Conservation (phyloP, 2,113 vertebrate species). For the Orientallactaga bullata region DNA sequence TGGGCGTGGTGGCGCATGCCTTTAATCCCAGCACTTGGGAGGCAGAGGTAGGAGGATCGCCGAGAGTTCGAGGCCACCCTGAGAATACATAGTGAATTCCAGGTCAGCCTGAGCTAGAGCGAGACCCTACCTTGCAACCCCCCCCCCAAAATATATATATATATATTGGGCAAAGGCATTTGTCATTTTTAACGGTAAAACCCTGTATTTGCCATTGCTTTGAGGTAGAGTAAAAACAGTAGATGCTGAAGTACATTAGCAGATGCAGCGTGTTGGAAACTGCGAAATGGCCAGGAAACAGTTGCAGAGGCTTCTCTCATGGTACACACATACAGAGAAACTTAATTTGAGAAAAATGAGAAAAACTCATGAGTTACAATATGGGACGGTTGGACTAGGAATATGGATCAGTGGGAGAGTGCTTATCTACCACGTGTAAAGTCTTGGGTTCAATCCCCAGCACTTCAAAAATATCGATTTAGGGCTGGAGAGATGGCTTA, state of each 20-base stretch:
- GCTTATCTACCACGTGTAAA: background rate
- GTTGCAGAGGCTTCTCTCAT: background rate
- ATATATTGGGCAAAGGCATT: background rate
- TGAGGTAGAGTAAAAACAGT: background rate
- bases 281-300: background rate
- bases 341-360: too few relatives aligned
- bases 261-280: background rate
- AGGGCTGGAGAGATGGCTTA: too few relatives aligned
- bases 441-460: background rate
- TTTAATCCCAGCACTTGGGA: too few relatives aligned
- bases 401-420: background rate
- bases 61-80: too few relatives aligned
- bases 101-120: too few relatives aligned
- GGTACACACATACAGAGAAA: background rate
- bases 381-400: background rate
- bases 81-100: too few relatives aligned
- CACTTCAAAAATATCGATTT: background rate
- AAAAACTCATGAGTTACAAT: background rate
- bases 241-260: background rate
- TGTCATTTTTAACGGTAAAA: conserved; percentile 19
- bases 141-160: too few relatives aligned
- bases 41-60: too few relatives aligned
- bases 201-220: background rate
- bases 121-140: too few relatives aligned
- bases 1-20: too few relatives aligned